A percentile compares a stretch with the other conserved stretches of the same genome.
phyloP scores from a whole-genome alignment of 1,140 invertebrate genomes.

The Colletes latitarsis region DNA sequence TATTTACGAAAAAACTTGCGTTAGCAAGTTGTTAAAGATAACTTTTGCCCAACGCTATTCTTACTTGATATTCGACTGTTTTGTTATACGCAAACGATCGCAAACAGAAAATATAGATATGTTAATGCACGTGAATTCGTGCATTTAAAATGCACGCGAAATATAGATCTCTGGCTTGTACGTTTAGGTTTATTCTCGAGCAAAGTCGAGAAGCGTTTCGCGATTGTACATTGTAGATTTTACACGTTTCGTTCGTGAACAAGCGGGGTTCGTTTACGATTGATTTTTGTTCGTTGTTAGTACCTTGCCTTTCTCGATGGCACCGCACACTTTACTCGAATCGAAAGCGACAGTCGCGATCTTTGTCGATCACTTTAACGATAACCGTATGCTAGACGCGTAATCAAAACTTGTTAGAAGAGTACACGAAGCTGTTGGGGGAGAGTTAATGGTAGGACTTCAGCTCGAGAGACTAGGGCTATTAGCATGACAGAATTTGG shows the following conservation, averaged over 20 bases:
- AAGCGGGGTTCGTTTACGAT: conserved; percentile 7
- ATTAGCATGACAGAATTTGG: neutral
- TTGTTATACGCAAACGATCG: too few relatives aligned
- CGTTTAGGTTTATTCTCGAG: neutral
- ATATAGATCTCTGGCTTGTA: too few relatives aligned
- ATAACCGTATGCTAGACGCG: neutral
- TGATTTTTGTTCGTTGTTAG: conserved; percentile 6
- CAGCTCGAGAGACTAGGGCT: conserved; percentile 17
- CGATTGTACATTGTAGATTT: neutral
- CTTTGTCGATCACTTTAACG: conserved; percentile 17
- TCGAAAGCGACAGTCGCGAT: neutral
- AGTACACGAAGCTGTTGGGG: neutral
- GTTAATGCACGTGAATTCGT: too few relatives aligned
- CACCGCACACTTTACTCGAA: conserved; percentile 18
- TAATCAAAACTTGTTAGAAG: conserved; percentile 20
- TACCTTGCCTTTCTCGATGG: conserved; percentile 12
- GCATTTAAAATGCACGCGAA: too few relatives aligned
- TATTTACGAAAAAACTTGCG: too few relatives aligned
- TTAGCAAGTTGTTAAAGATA: too few relatives aligned
- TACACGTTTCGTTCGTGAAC: conserved; percentile 14
- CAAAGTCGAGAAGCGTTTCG: neutral
- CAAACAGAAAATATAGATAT: too few relatives aligned
- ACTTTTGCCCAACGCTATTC: too few relatives aligned
- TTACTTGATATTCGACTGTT: too few relatives aligned
- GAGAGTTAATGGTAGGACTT: neutral